Conservation (phyloP, 1,140 invertebrate species). For the Agraylea sexmaculata region DNA sequence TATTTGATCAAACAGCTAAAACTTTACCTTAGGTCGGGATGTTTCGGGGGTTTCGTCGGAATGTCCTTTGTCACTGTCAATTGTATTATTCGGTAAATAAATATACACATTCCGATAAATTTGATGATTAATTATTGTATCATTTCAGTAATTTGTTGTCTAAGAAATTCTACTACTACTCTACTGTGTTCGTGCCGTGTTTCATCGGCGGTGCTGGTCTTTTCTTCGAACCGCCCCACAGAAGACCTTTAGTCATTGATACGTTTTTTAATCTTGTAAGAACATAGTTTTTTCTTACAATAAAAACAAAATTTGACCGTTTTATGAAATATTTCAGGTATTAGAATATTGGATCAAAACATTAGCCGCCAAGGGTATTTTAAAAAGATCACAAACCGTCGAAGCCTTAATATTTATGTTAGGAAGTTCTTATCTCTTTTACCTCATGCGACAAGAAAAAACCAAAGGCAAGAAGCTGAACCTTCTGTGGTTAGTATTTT, state of each 20-base stretch:
- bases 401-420: slow-evolving; percentile 38
- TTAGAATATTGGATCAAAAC: slow-evolving; percentile 38
- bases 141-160: slow-evolving; percentile 32
- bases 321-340: slow-evolving; percentile 26
- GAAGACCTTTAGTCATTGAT: slow-evolving; percentile 34
- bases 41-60: slow-evolving; percentile 36
- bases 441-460: slow-evolving; percentile 34
- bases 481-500: slow-evolving; percentile 32
- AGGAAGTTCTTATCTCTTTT: slow-evolving; percentile 37
- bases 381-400: slow-evolving; percentile 28
- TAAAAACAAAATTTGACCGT: background rate
- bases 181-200: slow-evolving; percentile 35
- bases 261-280: slow-evolving; percentile 40
- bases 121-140: slow-evolving; percentile 1
- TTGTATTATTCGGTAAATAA: slow-evolving; percentile 37
- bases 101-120: background rate
- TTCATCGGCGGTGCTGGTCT: slow-evolving; percentile 34
- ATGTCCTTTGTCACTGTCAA: slow-evolving; percentile 40
- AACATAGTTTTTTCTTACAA: slow-evolving; percentile 12
- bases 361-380: slow-evolving; percentile 35
- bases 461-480: slow-evolving; percentile 32
- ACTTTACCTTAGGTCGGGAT: slow-evolving; percentile 34
- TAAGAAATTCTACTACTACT: slow-evolving; percentile 34
- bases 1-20: slow-evolving; percentile 36
- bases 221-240: slow-evolving; percentile 36